Evolutionary conservation across 2,797 vertebrate species (phyloP), one percentile per base, ranked within the genome.

Genomic region (Thalassophryne amazonica): DNA sequence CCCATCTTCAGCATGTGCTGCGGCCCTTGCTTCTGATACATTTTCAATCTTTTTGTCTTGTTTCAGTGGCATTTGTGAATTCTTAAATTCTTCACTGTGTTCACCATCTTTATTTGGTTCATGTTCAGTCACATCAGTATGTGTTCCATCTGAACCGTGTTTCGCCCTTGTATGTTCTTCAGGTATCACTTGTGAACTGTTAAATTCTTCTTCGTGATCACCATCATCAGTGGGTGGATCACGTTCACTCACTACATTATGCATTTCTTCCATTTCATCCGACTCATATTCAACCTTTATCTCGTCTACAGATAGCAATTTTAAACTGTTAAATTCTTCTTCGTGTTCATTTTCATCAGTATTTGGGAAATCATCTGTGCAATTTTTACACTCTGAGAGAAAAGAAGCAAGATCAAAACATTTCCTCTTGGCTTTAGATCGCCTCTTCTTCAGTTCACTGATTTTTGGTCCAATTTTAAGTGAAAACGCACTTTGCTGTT

Each of bases 401-500:
- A 23, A 32, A 8, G 16, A 40, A 1, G 6, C 10, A n/a, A 59
- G 60, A 15, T 31, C n/a, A 28, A 63, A 59, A 13, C 17, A 27
- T 15, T 55, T 60, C 32, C 40, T 19, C 48, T 35, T 35, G 29
- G 45, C 50, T 24, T 6, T 8, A 7, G 39, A 30, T 3, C 45
- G 19, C 19, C 45, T 41, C 19, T 12, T 45, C 6, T 40, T 45
- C 30, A 55, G 18, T 6, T 60, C 13, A 29, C 24, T 41, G 34
- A 64, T 22, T 36, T 58, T 64, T 22, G 22, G 27, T 7, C 12
- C 19, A 41, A 60, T 33, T 10, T 3, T 45, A 41, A 22, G 11
- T 7, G 39, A 37, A 36, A 69, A 69, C 27, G 32, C 7, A 27
- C 8, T 17, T 6, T 39, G 12, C 3, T 59, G 43, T 41, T 59